Percentiles rank a stretch among this genome's conserved stretches.
These are phyloP conservation scores for Sylvietta virens DNA, from an alignment of 2,113 vertebrate genomes.

Conservation along the genomic window DNA sequence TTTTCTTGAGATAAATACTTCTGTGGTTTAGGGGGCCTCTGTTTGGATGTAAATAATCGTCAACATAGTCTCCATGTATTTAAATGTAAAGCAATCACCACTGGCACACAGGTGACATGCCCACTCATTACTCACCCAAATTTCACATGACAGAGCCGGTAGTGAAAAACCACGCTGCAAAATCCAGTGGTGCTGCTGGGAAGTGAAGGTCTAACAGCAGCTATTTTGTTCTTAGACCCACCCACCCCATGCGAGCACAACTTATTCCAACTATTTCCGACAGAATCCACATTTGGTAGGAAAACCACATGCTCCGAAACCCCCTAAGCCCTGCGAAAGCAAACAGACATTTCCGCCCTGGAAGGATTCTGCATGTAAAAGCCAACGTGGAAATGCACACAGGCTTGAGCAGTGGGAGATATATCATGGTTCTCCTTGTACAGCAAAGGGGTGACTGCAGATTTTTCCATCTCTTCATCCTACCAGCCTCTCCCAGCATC, in stretches of 20 bases:
- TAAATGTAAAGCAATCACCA: conserved; percentile 26
- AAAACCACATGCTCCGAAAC: neutral
- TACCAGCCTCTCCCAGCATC: conserved; percentile 55
- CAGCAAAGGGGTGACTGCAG: neutral
- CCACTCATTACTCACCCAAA: neutral
- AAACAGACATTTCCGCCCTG: conserved; percentile 14
- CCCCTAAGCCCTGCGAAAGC: conserved; percentile 13
- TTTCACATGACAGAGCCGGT: neutral
- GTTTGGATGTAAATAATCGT: conserved; percentile 58
- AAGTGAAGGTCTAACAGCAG: neutral
- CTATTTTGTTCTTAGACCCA: conserved; percentile 43
- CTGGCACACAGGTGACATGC: neutral
- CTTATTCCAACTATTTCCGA: conserved; percentile 4
- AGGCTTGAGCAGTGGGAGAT: neutral
- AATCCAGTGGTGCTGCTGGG: neutral
- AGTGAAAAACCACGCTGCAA: neutral
- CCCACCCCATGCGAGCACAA: neutral
- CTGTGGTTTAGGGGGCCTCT: conserved; percentile 10
- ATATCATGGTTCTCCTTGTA: neutral
- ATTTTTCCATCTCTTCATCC: conserved; percentile 46
- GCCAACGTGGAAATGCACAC: neutral
- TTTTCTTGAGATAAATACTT: conserved; percentile 59
- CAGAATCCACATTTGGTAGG: conserved; percentile 2
- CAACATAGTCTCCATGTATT: neutral
- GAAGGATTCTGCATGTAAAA: conserved; percentile 21